Evolutionary conservation across 2,888 invertebrate species (phyloP), one percentile per base, ranked within the genome.

Genomic region (Drosophila mulleri): DNA sequence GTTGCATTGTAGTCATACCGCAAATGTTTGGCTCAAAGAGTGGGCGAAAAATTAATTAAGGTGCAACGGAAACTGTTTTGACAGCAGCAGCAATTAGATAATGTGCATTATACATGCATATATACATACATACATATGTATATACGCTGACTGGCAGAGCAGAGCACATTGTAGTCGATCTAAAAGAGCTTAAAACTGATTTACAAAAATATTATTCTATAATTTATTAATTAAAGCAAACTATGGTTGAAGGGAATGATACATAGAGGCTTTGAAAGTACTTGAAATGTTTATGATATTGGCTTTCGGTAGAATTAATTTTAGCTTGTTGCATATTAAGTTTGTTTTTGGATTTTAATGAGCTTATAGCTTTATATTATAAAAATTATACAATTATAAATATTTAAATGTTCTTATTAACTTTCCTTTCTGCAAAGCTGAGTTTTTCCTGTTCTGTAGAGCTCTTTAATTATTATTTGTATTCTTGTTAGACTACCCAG

Each of bases 41-140:
- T 61, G 56, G 42, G 52, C 26, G 53, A 32, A 62, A 71, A 79
- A 66, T 77, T 75, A 79, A 75, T 78, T 70, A 75, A 70, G 64
- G 58, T 78, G 59, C 64, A 47, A 48, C 44, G n/a, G 44, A 63
- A 69, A 67, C 61, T 47, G 65, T 75, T 75, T 48, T 65, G 58
- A 61, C 50, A 64, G 67, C 58, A 53, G 56, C 59, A 45, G 29
- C 52, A 64, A 66, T 58, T 41, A 37, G 47, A 62, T 59, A 41
- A 41, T 44, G 42, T 42, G 48, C 42, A 18, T 26, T 37, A 53
- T 50, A 18, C 20, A 53, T 9, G 16, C 52, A 14, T 14, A 20
- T 4, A 52, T 0, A n/a, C 0, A 23, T 5, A 11, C 26, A 53
- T 50, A 18, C 20, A 53, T 11, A 16, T 20, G 7, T 8, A 35